A percentile compares a stretch with the other conserved stretches of the same genome.
These are phyloP conservation scores for Rhinichthys klamathensis DNA, from an alignment of 2,113 vertebrate genomes.

Conservation along the genomic window DNA sequence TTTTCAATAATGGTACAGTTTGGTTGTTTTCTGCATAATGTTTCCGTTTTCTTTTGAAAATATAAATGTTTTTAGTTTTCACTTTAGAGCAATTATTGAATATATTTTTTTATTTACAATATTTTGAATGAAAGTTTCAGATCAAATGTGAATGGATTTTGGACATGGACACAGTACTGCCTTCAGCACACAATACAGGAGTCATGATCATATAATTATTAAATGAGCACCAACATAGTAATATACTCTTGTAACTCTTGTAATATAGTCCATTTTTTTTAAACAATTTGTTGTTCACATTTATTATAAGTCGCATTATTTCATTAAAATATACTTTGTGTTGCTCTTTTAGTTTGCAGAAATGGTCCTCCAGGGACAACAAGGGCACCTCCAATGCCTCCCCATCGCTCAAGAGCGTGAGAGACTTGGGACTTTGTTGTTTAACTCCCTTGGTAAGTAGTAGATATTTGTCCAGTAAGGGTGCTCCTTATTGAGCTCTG, in stretches of 20 bases:
- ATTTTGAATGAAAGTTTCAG: constrained; percentile 14
- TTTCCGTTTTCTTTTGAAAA: constrained; percentile 10
- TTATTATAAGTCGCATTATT: constrained; percentile 1
- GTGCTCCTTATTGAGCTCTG: constrained; percentile 6
- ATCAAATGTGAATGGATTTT: not conserved
- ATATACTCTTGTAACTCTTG: no score
- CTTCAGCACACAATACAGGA: not conserved
- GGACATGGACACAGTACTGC: not conserved
- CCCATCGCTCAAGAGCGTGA: not conserved
- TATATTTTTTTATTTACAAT: no score
- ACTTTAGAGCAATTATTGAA: constrained; percentile 9
- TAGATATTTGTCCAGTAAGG: not conserved
- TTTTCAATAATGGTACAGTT: not conserved
- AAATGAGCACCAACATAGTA: not conserved
- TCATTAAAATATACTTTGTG: not conserved
- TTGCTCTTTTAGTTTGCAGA: constrained; percentile 9
- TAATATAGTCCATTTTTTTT: not conserved
- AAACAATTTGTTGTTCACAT: not conserved
- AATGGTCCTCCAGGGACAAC: constrained; percentile 8
- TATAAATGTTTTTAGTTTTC: not conserved
- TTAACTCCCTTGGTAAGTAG: constrained; percentile 5
- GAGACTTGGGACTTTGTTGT: constrained; percentile 5
- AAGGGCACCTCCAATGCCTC: constrained; percentile 4
- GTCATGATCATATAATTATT: not conserved
- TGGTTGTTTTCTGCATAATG: not conserved